Evolutionary conservation across 2,888 invertebrate genomes (phyloP).

Genomic region (Saturnia japonica): DNA sequence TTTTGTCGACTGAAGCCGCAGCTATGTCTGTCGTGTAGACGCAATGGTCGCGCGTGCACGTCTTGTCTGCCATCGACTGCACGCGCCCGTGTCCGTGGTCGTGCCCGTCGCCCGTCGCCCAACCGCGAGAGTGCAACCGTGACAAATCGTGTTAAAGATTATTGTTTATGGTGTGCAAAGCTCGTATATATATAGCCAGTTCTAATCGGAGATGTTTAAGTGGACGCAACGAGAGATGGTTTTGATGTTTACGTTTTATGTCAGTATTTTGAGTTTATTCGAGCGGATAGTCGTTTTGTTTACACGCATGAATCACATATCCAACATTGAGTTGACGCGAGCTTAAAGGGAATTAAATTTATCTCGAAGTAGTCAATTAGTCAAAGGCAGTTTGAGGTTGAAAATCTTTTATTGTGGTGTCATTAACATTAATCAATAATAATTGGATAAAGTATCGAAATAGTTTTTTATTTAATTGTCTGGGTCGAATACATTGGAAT

Average conservation of each 20-base stretch:
- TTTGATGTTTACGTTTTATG: conserved; percentile 67
- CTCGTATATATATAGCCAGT: conserved; percentile 63
- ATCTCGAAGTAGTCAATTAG: conserved; percentile 35
- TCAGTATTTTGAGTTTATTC: conserved; percentile 62
- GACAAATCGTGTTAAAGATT: conserved; percentile 66
- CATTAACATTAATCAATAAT: not conserved
- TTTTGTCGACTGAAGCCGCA: conserved; percentile 47
- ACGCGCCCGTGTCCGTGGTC: conserved; percentile 60
- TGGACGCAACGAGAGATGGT: conserved; percentile 54
- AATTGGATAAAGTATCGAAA: not conserved
- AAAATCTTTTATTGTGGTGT: not conserved
- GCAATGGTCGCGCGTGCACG: conserved; percentile 76
- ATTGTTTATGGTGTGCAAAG: conserved; percentile 69
- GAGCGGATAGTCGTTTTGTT: conserved; percentile 64
- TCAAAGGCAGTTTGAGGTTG: conserved; percentile 14
- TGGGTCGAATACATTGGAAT: not conserved
- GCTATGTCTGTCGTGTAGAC: conserved; percentile 72
- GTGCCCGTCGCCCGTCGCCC: conserved; percentile 36
- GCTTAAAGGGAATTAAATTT: conserved; percentile 47
- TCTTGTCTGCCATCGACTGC: conserved; percentile 48
- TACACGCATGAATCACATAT: conserved; percentile 68
- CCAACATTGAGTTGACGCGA: conserved; percentile 52
- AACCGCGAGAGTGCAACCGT: conserved; percentile 48
- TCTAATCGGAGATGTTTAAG: conserved; percentile 60
- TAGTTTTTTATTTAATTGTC: not conserved